Evolutionary conservation across 2,113 vertebrate genomes (phyloP), one percentile per base, ranked within the genome.

Genomic region (Siniperca knerii): DNA sequence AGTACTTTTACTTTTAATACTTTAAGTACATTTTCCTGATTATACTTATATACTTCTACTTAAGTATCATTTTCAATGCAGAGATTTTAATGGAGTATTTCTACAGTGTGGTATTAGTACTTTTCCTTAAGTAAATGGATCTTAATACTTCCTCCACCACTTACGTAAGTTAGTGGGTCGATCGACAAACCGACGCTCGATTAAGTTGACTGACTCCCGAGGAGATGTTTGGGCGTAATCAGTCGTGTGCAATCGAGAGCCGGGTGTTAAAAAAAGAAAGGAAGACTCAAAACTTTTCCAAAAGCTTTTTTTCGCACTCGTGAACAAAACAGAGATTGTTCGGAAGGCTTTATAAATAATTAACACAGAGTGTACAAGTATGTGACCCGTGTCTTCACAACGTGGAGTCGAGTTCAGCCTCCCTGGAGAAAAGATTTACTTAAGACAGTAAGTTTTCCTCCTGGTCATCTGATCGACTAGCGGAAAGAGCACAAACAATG

Each of bases 401-500:
- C 42, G 55, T 48, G 54, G 46, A 81, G 73, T 55, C n/a, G 54
- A 82, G 57, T 68, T 77, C 69, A 25, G 13, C 78, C 71, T 83
- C 74, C 4, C 40, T 9, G 81, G 75, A 78, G 71, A 82, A 69
- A 72, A 82, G 65, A 75, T 58, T 77, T 48, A 73, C 66, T 76
- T 20, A 10, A 90, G 87, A 88, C 61, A 95, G 93, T 94, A 94
- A 92, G 93, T 93, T 88, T 89, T 75, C 67, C 77, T 88, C 29
- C 52, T 78, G 89, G 84, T 93, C 88, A 90, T 92, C 88, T 93
- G 88, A 91, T 73, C 86, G 74, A 76, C 18, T 37, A 91, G 82
- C 90, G 89, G 92, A 92, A 93, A 89, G 75, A 90, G 82, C 75
- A 71, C 69, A 78, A 91, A 92, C 92, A 94, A 93, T 93, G 89